phyloP scores from a whole-genome alignment of 64 coral and sea anemone genomes.

The Pocillopora damicornis region DNA sequence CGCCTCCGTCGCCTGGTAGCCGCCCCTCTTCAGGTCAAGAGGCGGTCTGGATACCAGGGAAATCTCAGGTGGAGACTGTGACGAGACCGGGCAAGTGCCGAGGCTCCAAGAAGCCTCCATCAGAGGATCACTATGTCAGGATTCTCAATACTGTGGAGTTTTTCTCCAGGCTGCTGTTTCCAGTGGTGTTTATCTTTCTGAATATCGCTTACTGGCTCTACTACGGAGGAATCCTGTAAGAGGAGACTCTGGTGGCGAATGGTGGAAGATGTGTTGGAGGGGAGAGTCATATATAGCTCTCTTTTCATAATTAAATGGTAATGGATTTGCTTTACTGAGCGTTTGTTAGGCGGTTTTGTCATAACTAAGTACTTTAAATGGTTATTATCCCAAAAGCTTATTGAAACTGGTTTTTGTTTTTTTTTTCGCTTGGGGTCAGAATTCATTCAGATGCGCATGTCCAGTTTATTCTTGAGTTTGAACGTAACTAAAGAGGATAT shows the following conservation, averaged over 20 bases:
- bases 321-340: neutral
- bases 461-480: too few relatives aligned
- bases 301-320: neutral
- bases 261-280: neutral
- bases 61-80: slow-evolving; percentile 80
- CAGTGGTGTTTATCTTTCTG: slow-evolving; percentile 68
- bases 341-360: neutral
- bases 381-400: neutral
- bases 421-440: neutral
- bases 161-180: slow-evolving; percentile 69
- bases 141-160: slow-evolving; percentile 75
- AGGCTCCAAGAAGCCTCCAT: slow-evolving; percentile 2
- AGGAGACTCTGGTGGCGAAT: neutral
- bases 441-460: too few relatives aligned
- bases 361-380: neutral
- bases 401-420: neutral
- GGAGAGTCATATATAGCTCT: neutral
- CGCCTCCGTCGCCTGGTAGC: slow-evolving; percentile 55
- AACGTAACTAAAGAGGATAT: too few relatives aligned
- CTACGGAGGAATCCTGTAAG: slow-evolving; percentile 25
- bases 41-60: slow-evolving; percentile 84
- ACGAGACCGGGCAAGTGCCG: slow-evolving; percentile 45
- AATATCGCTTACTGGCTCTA: slow-evolving; percentile 88
- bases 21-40: slow-evolving; percentile 74
- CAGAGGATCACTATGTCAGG: slow-evolving; percentile 12